Conservation (phyloP, 1,140 invertebrate species). For the Neelides sp. region DNA sequence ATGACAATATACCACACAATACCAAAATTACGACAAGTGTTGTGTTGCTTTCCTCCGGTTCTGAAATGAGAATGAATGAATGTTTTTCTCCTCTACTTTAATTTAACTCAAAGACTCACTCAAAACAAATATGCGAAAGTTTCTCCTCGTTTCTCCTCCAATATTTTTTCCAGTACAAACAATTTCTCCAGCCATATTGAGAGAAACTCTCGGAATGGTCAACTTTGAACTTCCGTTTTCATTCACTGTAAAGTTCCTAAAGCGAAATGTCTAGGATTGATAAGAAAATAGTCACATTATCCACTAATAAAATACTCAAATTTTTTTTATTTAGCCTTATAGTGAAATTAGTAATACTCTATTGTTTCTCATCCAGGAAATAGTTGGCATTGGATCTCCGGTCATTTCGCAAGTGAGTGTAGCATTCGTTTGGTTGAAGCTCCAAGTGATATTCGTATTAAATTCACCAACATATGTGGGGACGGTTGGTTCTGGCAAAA, state of each 20-base stretch:
- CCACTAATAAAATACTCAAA: too few relatives aligned
- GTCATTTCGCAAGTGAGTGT: constrained; percentile 1
- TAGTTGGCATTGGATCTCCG: constrained; percentile 9
- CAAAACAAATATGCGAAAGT: constrained; percentile 8
- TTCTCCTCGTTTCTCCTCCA: constrained; percentile 4
- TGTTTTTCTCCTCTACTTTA: too few relatives aligned
- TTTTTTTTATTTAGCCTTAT: not conserved
- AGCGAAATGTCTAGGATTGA: not conserved
- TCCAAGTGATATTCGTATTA: constrained; percentile 4
- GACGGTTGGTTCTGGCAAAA: not conserved
- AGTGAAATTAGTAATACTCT: constrained; percentile 1
- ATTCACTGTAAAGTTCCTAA: not conserved
- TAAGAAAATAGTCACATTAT: not conserved
- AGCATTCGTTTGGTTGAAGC: constrained; percentile 15
- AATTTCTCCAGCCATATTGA: constrained; percentile 13
- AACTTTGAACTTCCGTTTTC: constrained; percentile 2
- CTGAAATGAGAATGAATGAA: too few relatives aligned
- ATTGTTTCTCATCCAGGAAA: constrained; percentile 17
- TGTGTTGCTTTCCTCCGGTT: too few relatives aligned
- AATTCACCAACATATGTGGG: constrained; percentile 3
- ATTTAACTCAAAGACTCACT: too few relatives aligned
- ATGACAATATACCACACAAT: too few relatives aligned
- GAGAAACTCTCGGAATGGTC: constrained; percentile 11
- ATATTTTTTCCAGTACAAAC: constrained; percentile 12
- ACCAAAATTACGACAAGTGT: too few relatives aligned